These are phyloP conservation scores for Brachionus koreanus DNA, from an alignment of 1,140 invertebrate genomes.

Conservation along the genomic window DNA sequence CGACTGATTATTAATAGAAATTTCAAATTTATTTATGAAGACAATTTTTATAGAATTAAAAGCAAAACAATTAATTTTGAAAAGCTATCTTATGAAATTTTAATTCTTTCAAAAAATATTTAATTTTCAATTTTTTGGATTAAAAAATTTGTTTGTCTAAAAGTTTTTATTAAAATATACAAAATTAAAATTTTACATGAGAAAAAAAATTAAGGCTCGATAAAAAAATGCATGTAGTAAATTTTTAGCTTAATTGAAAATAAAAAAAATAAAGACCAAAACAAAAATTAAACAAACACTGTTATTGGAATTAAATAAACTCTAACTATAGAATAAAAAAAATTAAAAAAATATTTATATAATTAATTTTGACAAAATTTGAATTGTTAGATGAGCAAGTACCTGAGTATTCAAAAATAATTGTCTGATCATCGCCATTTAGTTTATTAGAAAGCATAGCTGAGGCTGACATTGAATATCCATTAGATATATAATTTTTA, in stretches of 20 bases:
- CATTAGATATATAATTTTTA: conserved; percentile 12
- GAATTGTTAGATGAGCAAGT: conserved; percentile 9
- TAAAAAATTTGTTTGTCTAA: background rate
- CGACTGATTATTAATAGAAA: no score
- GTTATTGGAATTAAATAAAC: conserved; percentile 6
- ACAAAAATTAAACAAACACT: background rate
- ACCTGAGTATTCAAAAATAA: background rate
- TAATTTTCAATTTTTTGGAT: no score
- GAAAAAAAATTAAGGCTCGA: background rate
- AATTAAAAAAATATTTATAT: background rate
- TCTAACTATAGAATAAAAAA: background rate
- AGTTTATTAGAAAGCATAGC: background rate
- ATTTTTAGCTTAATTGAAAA: background rate
- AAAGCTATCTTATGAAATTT: no score
- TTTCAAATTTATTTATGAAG: no score
- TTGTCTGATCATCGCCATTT: background rate
- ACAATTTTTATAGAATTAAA: no score
- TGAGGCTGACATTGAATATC: conserved; percentile 22
- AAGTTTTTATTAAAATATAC: background rate
- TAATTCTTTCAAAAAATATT: no score
- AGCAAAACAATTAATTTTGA: no score
- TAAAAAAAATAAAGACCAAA: background rate
- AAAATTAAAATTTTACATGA: background rate
- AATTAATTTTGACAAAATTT: background rate
- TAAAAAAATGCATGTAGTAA: background rate